A percentile compares a stretch with the other conserved stretches of the same genome.
These are phyloP conservation scores for Tetragnatha montana DNA, from an alignment of 2,888 invertebrate genomes.

Conservation along the genomic window DNA sequence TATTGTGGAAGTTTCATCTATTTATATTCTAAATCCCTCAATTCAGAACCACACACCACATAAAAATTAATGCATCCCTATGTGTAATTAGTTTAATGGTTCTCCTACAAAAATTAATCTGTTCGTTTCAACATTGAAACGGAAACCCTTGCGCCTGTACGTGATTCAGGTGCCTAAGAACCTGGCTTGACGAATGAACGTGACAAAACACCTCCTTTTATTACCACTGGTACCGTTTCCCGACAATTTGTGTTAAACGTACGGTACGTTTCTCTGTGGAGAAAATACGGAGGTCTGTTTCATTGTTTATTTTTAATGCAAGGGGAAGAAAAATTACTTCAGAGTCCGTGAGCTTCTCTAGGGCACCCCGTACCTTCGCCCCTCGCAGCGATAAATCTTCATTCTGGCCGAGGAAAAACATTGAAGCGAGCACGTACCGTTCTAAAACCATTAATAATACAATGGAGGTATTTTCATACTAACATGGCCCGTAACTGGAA, in stretches of 20 bases:
- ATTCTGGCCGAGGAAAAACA: conserved; percentile 50
- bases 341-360: conserved; percentile 18
- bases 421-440: conserved; percentile 43
- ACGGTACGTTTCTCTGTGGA: conserved; percentile 6
- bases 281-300: conserved; percentile 29
- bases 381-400: conserved; percentile 59
- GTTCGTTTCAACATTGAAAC: too few species aligned
- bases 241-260: conserved; percentile 15
- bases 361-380: not conserved
- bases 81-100: too few species aligned
- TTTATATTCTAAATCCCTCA: too few species aligned
- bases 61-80: too few species aligned
- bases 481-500: not conserved
- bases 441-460: conserved; percentile 59
- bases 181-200: conserved; percentile 44
- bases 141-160: not conserved
- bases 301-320: conserved; percentile 66
- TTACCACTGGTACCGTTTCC: conserved; percentile 24
- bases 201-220: conserved; percentile 57
- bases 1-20: too few species aligned
- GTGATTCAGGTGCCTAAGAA: not conserved
- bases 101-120: too few species aligned
- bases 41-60: too few species aligned
- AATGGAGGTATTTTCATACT: conserved; percentile 41
- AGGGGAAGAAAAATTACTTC: conserved; percentile 49